Evolutionary conservation across 2,113 vertebrate species (phyloP), one percentile per base, ranked within the genome.

Genomic region (Xenopus borealis): DNA sequence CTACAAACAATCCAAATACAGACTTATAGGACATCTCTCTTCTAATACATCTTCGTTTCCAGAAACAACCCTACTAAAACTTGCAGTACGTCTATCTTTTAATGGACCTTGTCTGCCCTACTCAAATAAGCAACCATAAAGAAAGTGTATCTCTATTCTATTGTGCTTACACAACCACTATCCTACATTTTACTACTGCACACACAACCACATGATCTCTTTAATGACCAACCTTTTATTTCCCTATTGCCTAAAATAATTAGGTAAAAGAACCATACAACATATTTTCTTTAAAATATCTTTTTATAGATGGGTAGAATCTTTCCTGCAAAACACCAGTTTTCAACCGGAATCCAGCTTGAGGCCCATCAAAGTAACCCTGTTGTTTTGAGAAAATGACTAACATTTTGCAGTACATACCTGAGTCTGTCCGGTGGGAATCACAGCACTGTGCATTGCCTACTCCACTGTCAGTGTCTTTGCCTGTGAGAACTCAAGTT

Each of bases 401-500:
- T 55, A 55, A 5, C 2, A 9, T 55, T n/a, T 16, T 50, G 44
- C 57, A 10, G 12, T 11, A 55, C 1, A 18, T n/a, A 77, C 74
- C 74, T 77, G 57, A 10, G 12, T 13, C 58, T 14, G 59, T 8
- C 13, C 7, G 13, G 55, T 33, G 8, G 74, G 59, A 45, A 55
- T 63, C 74, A 69, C 69, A 67, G 61, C 67, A 59, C 17, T 57
- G 59, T 14, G 18, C 20, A 64, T 20, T 18, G 4, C 59, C 52
- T 55, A 16, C 14, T 64, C 61, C 62, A 50, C 66, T 8, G 66
- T n/a, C n/a, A 20, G 18, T 27, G 50, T 44, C 66, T 40, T 62
- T n/a, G 57, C 45, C 47, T 44, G 67, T 70, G 66, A 70, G 66
- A 64, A 23, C 46, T 57, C 40, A 55, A 64, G 30, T 70, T 59